phyloP scores from a whole-genome alignment of 2,888 invertebrate genomes.

The Agrilus biguttatus region DNA sequence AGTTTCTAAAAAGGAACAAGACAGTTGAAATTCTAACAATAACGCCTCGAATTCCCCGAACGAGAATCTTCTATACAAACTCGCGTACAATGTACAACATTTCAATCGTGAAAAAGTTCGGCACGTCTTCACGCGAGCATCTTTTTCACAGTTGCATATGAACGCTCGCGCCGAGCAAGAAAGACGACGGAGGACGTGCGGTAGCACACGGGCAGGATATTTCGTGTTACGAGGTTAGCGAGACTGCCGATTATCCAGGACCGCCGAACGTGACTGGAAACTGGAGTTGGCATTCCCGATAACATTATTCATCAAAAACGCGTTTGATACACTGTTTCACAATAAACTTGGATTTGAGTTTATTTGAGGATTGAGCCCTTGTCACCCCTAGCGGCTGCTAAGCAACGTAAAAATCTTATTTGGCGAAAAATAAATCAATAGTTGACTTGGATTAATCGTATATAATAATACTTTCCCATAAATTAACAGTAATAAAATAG shows the following conservation, averaged over 20 bases:
- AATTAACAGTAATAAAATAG: too few relatives aligned
- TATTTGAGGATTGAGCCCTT: too few relatives aligned
- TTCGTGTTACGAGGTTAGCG: slow-evolving; percentile 22
- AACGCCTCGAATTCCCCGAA: slow-evolving; percentile 30
- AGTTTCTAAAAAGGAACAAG: slow-evolving; percentile 18
- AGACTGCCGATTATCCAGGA: slow-evolving; percentile 30
- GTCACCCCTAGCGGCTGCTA: too few relatives aligned
- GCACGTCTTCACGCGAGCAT: slow-evolving; percentile 14
- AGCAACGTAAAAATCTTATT: too few relatives aligned
- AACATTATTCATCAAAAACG: slow-evolving; percentile 33
- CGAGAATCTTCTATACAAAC: slow-evolving; percentile 30
- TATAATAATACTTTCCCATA: too few relatives aligned
- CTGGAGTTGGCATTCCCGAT: slow-evolving; percentile 22
- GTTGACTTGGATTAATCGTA: too few relatives aligned
- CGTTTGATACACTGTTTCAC: slow-evolving; percentile 31
- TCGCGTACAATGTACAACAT: slow-evolving; percentile 26
- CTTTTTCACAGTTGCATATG: slow-evolving; percentile 8
- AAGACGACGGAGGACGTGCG: slow-evolving; percentile 5
- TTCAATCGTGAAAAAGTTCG: slow-evolving; percentile 17
- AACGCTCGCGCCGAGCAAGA: slow-evolving; percentile 1
- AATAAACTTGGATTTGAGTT: slow-evolving; percentile 29
- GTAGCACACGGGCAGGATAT: slow-evolving; percentile 4
- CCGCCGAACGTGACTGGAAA: slow-evolving; percentile 30
- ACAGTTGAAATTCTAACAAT: slow-evolving; percentile 30
- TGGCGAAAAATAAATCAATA: too few relatives aligned